phyloP scores from a whole-genome alignment of 2,888 invertebrate genomes.

The Spatulosminthurus flaviceps region DNA sequence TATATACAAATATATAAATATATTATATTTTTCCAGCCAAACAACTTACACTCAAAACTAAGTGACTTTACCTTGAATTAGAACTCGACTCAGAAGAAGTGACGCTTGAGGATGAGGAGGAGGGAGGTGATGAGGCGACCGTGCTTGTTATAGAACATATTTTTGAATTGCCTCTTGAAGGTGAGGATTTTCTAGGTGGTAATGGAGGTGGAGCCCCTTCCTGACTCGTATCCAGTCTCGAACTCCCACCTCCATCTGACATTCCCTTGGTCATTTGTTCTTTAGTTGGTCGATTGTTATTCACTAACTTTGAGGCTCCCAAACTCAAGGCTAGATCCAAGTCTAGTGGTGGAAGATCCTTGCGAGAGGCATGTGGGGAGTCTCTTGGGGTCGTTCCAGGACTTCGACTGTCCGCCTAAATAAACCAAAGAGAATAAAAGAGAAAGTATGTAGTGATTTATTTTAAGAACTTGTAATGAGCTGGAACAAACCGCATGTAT shows the following conservation, averaged over 20 bases:
- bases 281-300: neutral
- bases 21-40: too few relatives aligned
- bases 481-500: conserved; percentile 7
- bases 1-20: too few relatives aligned
- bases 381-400: conserved; percentile 72
- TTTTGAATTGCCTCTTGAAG: conserved; percentile 58
- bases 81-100: neutral
- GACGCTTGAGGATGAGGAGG: neutral
- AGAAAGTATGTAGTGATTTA: too few relatives aligned
- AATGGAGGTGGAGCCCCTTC: conserved; percentile 68
- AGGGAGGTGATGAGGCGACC: neutral
- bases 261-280: conserved; percentile 3
- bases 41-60: neutral
- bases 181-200: conserved; percentile 70
- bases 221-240: neutral
- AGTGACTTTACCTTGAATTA: conserved; percentile 6
- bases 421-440: conserved; percentile 51
- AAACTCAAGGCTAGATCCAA: conserved; percentile 35
- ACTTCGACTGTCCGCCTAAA: conserved; percentile 68
- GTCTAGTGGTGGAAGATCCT: conserved; percentile 30
- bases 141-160: neutral
- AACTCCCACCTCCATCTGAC: conserved; percentile 23
- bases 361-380: conserved; percentile 65
- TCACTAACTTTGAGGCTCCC: neutral
- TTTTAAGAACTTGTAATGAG: neutral